Evolutionary conservation across 2,797 vertebrate species (phyloP).

Genomic region (Lemur catta): DNA sequence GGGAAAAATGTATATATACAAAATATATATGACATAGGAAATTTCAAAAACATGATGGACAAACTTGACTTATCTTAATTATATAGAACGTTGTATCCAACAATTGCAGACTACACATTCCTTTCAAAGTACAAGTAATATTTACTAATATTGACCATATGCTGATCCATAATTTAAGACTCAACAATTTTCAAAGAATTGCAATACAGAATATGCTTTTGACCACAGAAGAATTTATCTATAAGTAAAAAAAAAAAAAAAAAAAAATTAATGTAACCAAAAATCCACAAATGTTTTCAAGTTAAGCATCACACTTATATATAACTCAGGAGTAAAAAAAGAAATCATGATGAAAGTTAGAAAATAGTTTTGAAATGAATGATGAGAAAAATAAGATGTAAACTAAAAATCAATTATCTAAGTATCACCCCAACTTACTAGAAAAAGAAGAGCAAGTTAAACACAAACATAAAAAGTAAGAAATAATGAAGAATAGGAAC

Average conservation of each 20-base stretch:
- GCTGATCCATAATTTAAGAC: neutral
- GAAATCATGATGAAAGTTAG: neutral
- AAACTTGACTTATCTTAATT: neutral
- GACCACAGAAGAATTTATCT: neutral
- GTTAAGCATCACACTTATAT: neutral
- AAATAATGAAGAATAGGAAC: neutral
- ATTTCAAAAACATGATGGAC: neutral
- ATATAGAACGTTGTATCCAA: neutral
- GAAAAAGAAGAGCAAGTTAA: neutral
- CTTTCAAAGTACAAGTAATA: neutral
- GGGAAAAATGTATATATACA: neutral
- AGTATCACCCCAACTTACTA: neutral
- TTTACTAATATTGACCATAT: neutral
- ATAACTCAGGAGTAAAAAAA: neutral
- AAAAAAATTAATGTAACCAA: neutral
- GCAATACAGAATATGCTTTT: neutral
- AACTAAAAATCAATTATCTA: neutral
- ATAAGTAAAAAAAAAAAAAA: neutral
- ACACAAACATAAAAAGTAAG: neutral
- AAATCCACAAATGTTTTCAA: neutral
- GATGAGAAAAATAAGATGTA: neutral
- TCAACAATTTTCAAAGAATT: neutral
- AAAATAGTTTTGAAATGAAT: neutral
- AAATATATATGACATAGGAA: neutral
- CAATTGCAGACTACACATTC: neutral